Base-by-base conservation (phyloP, 2,113 vertebrate genomes). In the Pogona vitticeps region DNA sequence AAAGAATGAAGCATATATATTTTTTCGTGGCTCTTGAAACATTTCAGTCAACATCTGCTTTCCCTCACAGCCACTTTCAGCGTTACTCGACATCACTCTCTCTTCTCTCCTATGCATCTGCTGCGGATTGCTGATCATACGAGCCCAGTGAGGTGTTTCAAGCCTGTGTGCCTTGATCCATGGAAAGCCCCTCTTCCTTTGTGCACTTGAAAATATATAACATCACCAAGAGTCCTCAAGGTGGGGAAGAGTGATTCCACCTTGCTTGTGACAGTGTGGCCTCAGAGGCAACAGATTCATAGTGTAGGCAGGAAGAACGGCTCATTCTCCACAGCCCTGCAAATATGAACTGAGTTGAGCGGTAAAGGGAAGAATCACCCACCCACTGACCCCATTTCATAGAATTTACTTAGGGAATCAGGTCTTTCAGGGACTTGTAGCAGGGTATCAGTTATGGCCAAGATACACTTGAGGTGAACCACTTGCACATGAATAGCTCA, bases 71-170 rank as follows among this genome's bases (percentile, higher is more conserved):
- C 70, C 33, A 70, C 5, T 14, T 87, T 88, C 77, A 89, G 52
- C 87, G 40, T 4, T 85, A 9, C 6, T 82, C 84, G 91, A 17
- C 6, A 86, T 14, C 82, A 40, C 18, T 61, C 26, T 70, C 70
- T 67, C 89, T 88, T 85, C 15, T 84, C 36, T 85, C 0, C 0
- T 68, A 31, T 82, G 9, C 4, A 1, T 82, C 40, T 85, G 31
- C 8, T 84, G 82, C 6, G 88, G 4, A 1, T 88, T 70, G 80
- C 90, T 71, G 90, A 92, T 95, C 56, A 18, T 80, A 93, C 80
- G 84, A 83, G 75, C 71, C 1, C 89, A 61, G 83, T 78, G 87
- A 93, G 83, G 87, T 92, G 83, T 86, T 93, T 91, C 83, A 91
- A 78, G 75, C 76, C 89, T 86, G 71, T 21, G 0, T 88, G 87